These are phyloP conservation scores for Pituophis catenifer DNA, from an alignment of 2,113 vertebrate genomes.

Conservation along the genomic window DNA sequence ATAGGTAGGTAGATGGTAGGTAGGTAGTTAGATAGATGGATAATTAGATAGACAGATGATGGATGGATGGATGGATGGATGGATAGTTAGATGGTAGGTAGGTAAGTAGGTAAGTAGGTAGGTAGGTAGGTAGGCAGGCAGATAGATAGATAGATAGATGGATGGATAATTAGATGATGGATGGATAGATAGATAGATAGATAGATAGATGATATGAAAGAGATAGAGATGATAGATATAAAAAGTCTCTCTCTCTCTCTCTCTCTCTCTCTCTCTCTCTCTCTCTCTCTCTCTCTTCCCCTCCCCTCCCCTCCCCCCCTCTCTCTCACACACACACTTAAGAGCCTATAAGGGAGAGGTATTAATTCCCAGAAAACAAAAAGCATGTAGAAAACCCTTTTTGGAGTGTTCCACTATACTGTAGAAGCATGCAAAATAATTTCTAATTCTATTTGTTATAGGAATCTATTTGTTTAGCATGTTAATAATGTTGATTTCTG, in stretches of 20 bases:
- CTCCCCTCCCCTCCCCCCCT: too few species aligned
- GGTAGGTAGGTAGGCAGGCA: too few species aligned
- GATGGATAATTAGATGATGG: not conserved
- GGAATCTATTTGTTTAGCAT: not conserved
- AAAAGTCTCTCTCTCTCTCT: too few species aligned
- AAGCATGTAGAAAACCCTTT: not conserved
- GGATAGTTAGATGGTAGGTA: not conserved
- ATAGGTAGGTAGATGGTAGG: too few species aligned
- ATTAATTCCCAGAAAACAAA: not conserved
- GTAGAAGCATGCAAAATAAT: not conserved
- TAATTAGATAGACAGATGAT: too few species aligned
- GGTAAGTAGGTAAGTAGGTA: too few species aligned
- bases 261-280: too few species aligned
- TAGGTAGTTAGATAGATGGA: not conserved
- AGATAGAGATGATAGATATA: not conserved
- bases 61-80: rapidly evolving
- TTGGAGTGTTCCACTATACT: not conserved
- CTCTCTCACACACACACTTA: not conserved
- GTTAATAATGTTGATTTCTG: not conserved
- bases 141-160: too few species aligned
- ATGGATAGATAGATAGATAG: not conserved
- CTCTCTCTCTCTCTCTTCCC: too few species aligned
- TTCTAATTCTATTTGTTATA: not conserved
- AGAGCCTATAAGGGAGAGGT: not conserved
- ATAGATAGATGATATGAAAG: not conserved